Evolutionary conservation across 2,888 invertebrate genomes (phyloP), one percentile per base, ranked within the genome.

Genomic region (Hemistola chrysoprasaria): DNA sequence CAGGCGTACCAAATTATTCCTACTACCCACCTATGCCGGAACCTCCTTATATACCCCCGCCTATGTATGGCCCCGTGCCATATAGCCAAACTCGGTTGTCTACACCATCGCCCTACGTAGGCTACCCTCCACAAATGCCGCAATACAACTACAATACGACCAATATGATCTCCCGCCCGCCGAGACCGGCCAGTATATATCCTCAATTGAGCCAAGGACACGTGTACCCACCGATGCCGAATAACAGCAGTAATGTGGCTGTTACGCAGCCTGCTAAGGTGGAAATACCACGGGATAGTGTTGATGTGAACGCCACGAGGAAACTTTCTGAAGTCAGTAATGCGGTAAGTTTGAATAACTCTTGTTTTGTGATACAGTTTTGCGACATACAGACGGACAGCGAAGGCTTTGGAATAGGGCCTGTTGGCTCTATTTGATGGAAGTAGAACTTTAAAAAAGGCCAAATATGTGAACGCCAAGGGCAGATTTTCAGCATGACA

Each of bases 81-180:
- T 86, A 85, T 54, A 76, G 62, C 32, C 86, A 86, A 47, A 87
- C 88, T 1, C 59, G 88, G 22, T 72, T 88, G 78, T 75, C 86
- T 0, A 50, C 82, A 0, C 84, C 86, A 0, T 36, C 76, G 0
- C 74, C 82, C 0, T 86, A 84, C 50, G 56, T 23, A 3, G 43
- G 66, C 0, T 81, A 83, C 40, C 75, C 76, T 0, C 65, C 74
- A 0, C 40, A 61, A 21, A 34, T 59, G 0, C 60, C 69, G 0
- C 38, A 69, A 0, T 87, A 84, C 53, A 87, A 85, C 48, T 87
- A 82, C 40, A 78, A 53, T 24, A 83, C 84, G 1, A 87, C 87
- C 0, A 87, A 84, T 24, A 74, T 88, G 81, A 84, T 87, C 50
- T 59, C 85, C 0, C 59, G 85, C 22, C 77, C 84, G 0, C 66